These are phyloP conservation scores for Heterohyrax brucei DNA, from an alignment of 2,797 vertebrate species.

Conservation along the genomic window DNA sequence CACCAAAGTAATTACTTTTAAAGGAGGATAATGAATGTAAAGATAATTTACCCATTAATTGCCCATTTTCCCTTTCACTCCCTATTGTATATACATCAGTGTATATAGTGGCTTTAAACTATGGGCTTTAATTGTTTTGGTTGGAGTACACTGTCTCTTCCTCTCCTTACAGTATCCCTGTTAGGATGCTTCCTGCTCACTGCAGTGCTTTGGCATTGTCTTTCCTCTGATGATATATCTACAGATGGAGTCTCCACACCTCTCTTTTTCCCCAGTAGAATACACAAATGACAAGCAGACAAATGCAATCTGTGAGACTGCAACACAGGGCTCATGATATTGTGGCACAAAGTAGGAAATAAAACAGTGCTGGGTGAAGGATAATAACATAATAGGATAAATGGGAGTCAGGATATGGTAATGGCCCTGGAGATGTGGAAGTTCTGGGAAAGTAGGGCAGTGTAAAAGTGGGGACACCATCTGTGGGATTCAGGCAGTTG, in stretches of 20 bases:
- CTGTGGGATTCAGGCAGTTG: conserved; percentile 73
- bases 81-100: neutral
- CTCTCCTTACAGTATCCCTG: neutral
- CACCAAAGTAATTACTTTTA: conserved; percentile 1
- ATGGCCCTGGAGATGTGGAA: conserved; percentile 76
- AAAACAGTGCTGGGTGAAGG: conserved; percentile 59
- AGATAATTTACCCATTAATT: neutral
- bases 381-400: conserved; percentile 87
- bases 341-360: conserved; percentile 87
- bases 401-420: conserved; percentile 82
- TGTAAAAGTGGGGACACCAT: conserved; percentile 78
- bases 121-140: neutral
- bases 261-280: neutral
- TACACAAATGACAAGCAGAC: conserved; percentile 12
- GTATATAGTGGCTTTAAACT: neutral
- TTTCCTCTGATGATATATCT: neutral
- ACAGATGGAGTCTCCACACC: neutral
- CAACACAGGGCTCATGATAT: conserved; percentile 78
- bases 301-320: conserved; percentile 5
- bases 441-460: conserved; percentile 81
- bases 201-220: neutral
- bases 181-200: neutral
- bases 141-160: neutral
- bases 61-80: neutral
- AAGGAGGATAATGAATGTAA: neutral